Evolutionary conservation across 53 echinoderm and acorn worm genomes (phyloP).

Genomic region (Actinopyga echinites): DNA sequence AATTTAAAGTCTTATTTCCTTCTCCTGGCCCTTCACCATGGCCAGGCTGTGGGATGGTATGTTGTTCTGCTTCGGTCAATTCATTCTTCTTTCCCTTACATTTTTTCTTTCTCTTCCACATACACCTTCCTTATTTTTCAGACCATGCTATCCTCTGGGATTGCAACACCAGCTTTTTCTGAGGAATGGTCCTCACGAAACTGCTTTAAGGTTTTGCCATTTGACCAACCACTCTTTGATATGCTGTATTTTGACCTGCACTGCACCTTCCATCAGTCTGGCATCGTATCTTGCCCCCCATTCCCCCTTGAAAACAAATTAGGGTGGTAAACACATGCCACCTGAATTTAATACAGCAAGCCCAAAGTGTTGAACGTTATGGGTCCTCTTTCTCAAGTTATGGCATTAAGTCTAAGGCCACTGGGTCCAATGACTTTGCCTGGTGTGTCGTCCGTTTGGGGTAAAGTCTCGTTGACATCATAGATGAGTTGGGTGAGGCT

Average conservation of each 20-base stretch:
- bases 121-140: too few species aligned
- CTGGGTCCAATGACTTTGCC: background rate
- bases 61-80: too few species aligned
- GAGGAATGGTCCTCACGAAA: background rate
- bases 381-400: background rate
- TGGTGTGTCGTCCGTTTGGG: background rate
- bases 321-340: background rate
- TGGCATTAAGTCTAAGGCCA: background rate
- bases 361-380: background rate
- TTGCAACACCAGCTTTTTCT: too few species aligned
- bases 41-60: too few species aligned
- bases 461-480: background rate
- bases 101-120: too few species aligned
- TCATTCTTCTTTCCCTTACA: too few species aligned
- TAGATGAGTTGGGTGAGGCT: background rate
- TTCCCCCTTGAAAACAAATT: too few species aligned
- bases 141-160: too few species aligned
- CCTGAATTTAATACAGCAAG: background rate
- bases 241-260: background rate
- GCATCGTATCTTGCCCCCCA: background rate
- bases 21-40: too few species aligned
- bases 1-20: too few species aligned
- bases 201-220: background rate
- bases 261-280: background rate
- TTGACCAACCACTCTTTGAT: conserved; percentile 14